Evolutionary conservation across 2,888 invertebrate species (phyloP).

Genomic region (Diplolepis rosae): DNA sequence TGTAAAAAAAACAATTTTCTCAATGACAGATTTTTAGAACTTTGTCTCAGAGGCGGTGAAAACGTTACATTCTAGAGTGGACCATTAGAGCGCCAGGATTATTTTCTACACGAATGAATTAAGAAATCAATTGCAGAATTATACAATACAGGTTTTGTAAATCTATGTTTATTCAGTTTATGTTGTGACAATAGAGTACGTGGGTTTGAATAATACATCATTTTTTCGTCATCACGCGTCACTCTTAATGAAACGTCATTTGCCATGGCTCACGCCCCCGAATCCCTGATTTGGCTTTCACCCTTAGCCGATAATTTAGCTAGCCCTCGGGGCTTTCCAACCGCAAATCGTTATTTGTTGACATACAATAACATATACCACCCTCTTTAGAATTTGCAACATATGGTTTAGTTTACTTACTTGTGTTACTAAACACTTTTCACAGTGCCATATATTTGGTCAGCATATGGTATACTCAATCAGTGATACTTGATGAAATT

Average conservation of each 20-base stretch:
- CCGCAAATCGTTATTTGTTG: conserved; percentile 40
- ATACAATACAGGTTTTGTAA: too few relatives aligned
- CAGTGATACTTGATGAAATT: too few relatives aligned
- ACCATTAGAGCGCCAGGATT: too few relatives aligned
- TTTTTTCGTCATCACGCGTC: conserved; percentile 24
- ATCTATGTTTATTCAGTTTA: background rate
- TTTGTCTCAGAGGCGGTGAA: too few relatives aligned
- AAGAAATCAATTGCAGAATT: background rate
- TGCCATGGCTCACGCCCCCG: conserved; percentile 36
- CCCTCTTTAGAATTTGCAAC: conserved; percentile 31
- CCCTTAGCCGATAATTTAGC: conserved; percentile 37
- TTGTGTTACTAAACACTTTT: conserved; percentile 23
- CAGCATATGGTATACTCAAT: conserved; percentile 2
- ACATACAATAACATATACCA: conserved; percentile 24
- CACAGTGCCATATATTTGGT: background rate
- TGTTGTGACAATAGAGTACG: background rate
- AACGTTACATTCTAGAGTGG: too few relatives aligned
- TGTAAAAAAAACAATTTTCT: background rate
- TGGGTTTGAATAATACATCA: background rate
- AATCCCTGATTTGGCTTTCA: conserved; percentile 36
- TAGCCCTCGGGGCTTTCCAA: conserved; percentile 35
- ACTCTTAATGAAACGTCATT: conserved; percentile 38
- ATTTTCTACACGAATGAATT: too few relatives aligned
- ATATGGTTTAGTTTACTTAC: conserved; percentile 36
- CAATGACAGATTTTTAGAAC: too few relatives aligned